phyloP scores from a whole-genome alignment of 2,797 vertebrate genomes.

The Loriculus beryllinus region DNA sequence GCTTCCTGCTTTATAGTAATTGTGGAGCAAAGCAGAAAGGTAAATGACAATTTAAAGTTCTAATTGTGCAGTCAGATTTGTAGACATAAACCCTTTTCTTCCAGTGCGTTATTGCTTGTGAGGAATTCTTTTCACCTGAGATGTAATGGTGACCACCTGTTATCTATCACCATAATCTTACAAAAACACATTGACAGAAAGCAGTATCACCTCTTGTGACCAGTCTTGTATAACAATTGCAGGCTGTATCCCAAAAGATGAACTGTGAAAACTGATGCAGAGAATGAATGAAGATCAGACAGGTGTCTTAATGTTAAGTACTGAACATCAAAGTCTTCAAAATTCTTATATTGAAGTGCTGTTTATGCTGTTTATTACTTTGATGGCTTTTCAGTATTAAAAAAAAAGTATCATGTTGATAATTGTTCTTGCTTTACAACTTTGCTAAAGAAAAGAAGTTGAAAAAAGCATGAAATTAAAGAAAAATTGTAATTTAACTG shows the following conservation, averaged over 20 bases:
- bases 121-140: conserved; percentile 35
- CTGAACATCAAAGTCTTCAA: not conserved
- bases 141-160: conserved; percentile 39
- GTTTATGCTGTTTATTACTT: not conserved
- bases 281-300: conserved; percentile 13
- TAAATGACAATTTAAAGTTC: conserved; percentile 80
- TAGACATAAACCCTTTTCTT: conserved; percentile 40
- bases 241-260: conserved; percentile 28
- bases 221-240: conserved; percentile 8
- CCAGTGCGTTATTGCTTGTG: conserved; percentile 41
- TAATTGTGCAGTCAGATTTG: conserved; percentile 71
- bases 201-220: not conserved
- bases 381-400: not conserved
- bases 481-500: not conserved
- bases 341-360: not conserved
- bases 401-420: not conserved
- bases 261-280: not conserved
- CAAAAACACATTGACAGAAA: conserved; percentile 17
- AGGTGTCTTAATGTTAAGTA: conserved; percentile 38
- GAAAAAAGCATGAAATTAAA: not conserved
- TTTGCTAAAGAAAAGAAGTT: not conserved
- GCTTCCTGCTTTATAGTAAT: conserved; percentile 74
- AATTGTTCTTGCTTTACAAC: not conserved
- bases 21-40: conserved; percentile 69
- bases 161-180: conserved; percentile 34